phyloP scores from a whole-genome alignment of 2,797 vertebrate genomes.

The Ceryle rudis region DNA sequence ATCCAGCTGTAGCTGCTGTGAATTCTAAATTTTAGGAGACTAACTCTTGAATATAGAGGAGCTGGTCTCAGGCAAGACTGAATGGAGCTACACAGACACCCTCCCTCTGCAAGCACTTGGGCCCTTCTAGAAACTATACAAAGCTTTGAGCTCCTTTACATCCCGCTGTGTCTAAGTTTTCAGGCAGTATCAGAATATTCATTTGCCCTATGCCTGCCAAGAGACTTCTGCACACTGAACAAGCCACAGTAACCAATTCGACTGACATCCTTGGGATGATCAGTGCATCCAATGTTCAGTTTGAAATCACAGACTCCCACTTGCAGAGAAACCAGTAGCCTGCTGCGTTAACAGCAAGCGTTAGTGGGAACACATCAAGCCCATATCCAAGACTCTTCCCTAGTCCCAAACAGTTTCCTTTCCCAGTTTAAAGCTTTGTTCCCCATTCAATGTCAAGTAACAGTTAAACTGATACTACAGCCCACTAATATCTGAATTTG shows the following conservation, averaged over 20 bases:
- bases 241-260: neutral
- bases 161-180: neutral
- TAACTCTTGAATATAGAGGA: neutral
- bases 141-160: neutral
- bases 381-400: neutral
- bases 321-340: neutral
- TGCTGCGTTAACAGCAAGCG: neutral
- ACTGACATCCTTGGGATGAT: neutral
- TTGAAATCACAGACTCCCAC: neutral
- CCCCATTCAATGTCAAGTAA: neutral
- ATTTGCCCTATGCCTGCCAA: neutral
- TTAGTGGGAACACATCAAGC: neutral
- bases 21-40: neutral
- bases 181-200: neutral
- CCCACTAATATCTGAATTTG: neutral
- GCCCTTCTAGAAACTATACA: neutral
- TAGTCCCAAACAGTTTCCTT: neutral
- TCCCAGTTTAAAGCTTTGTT: neutral
- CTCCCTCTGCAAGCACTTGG: neutral
- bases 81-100: neutral
- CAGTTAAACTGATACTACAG: neutral
- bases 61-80: neutral
- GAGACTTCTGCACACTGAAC: neutral
- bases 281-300: accelerated
- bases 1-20: neutral